Evolutionary conservation across 2,797 vertebrate species (phyloP).

Genomic region (Galaxias olidus): DNA sequence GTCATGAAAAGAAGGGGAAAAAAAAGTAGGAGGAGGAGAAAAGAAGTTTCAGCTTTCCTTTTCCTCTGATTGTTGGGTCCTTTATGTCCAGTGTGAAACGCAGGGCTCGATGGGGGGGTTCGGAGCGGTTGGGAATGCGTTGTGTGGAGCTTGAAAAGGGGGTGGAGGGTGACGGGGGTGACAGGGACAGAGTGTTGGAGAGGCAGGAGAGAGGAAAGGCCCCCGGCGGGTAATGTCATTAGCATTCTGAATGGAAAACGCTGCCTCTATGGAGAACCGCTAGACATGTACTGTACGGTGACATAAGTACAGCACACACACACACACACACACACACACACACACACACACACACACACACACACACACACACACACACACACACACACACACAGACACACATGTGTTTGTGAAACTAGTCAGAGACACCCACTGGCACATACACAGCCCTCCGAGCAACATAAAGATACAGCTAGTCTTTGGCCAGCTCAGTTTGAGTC

Average conservation of each 20-base stretch:
- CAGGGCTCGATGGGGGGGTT: conserved; percentile 48
- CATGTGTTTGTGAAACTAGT: too few relatives aligned
- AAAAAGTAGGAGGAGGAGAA: conserved; percentile 6
- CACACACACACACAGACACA: conserved; percentile 16
- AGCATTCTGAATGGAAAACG: conserved; percentile 53
- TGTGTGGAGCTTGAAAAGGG: conserved; percentile 39
- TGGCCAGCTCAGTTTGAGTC: too few relatives aligned
- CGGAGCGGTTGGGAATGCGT: conserved; percentile 41
- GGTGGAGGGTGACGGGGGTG: conserved; percentile 43
- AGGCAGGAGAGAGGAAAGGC: conserved; percentile 48
- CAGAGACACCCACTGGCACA: too few relatives aligned
- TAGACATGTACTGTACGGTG: conserved; percentile 19
- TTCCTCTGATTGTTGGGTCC: conserved; percentile 46
- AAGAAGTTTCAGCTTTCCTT: conserved; percentile 27
- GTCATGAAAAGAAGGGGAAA: conserved; percentile 38
- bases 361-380: conserved; percentile 26
- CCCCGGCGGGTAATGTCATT: conserved; percentile 64
- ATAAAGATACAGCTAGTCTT: too few relatives aligned
- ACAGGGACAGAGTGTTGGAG: conserved; percentile 44
- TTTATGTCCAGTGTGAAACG: conserved; percentile 49
- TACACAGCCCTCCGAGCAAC: too few relatives aligned
- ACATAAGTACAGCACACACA: background rate
- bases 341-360: conserved; percentile 11
- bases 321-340: conserved; percentile 5
- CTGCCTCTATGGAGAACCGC: conserved; percentile 4